Percentiles rank a stretch among this genome's conserved stretches.
phyloP scores from a whole-genome alignment of 37 sponge, comb jelly and placozoan genomes.

The Ianthella basta region DNA sequence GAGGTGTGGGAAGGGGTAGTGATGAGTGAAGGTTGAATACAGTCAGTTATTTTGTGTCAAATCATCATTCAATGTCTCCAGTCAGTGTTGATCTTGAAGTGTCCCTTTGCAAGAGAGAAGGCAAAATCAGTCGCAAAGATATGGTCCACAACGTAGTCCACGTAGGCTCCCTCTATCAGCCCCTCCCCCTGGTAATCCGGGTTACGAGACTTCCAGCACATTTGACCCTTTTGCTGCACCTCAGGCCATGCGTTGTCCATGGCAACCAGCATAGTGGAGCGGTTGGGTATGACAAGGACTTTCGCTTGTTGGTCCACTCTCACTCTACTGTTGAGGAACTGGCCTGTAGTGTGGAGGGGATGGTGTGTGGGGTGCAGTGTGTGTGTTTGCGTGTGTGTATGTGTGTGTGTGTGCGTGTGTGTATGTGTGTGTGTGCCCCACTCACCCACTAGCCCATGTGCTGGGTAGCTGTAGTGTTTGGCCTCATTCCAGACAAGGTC shows the following conservation, averaged over 20 bases:
- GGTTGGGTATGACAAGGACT: constrained; percentile 35
- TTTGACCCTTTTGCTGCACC: constrained; percentile 42
- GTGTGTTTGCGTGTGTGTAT: too few species aligned
- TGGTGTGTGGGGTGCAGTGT: too few species aligned
- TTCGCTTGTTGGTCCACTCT: constrained; percentile 36
- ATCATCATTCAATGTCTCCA: too few species aligned
- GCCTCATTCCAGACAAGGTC: too few species aligned
- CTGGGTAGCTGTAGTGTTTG: too few species aligned
- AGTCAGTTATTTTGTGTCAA: too few species aligned
- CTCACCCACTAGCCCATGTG: too few species aligned
- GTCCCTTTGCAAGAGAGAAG: background rate
- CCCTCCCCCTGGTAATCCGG: constrained; percentile 54
- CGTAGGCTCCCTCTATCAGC: constrained; percentile 24
- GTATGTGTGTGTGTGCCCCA: too few species aligned
- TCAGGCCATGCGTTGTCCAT: background rate
- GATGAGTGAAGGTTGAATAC: too few species aligned
- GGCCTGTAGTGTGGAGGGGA: constrained; percentile 10
- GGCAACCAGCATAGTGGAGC: constrained; percentile 21
- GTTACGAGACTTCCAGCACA: constrained; percentile 58
- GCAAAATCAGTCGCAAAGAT: constrained; percentile 32
- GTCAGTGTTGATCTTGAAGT: background rate
- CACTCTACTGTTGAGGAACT: constrained; percentile 56
- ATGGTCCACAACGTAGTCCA: constrained; percentile 35
- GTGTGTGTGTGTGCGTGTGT: too few species aligned
- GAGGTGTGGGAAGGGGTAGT: too few species aligned